Evolutionary conservation across 1,140 invertebrate genomes (phyloP).

Genomic region (Scaptomyza montana): DNA sequence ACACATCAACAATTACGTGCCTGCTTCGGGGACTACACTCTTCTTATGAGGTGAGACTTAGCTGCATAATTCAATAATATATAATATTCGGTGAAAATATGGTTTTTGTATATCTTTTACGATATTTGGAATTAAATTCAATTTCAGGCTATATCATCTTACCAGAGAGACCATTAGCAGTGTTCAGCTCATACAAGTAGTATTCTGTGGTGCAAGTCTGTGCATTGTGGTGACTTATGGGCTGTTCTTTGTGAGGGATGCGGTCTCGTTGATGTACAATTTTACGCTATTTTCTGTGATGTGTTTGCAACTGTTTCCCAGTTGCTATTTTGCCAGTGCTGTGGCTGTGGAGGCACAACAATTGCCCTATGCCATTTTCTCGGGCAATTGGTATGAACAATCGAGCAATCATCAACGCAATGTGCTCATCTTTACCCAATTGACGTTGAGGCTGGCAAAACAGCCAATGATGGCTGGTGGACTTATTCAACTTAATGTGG

Average conservation of each 20-base stretch:
- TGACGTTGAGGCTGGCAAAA: conserved; percentile 29
- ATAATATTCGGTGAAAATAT: too few relatives aligned
- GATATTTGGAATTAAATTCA: neutral
- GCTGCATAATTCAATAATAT: neutral
- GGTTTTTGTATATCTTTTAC: too few relatives aligned
- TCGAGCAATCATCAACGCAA: conserved; percentile 29
- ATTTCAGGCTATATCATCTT: conserved; percentile 41
- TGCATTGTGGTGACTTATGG: conserved; percentile 63
- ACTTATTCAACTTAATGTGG: conserved; percentile 57
- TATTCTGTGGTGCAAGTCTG: conserved; percentile 53
- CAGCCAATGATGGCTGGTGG: conserved; percentile 56
- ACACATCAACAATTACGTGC: conserved; percentile 16
- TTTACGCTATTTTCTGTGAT: conserved; percentile 40
- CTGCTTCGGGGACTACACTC: conserved; percentile 47
- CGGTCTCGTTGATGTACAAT: conserved; percentile 51
- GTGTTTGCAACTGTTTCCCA: conserved; percentile 65
- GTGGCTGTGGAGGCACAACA: conserved; percentile 46
- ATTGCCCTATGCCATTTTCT: conserved; percentile 68
- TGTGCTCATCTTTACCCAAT: conserved; percentile 52
- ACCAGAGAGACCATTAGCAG: conserved; percentile 36
- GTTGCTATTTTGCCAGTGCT: conserved; percentile 68
- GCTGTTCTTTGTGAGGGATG: conserved; percentile 56
- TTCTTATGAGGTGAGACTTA: conserved; percentile 49
- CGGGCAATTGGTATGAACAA: conserved; percentile 55
- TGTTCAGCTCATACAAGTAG: conserved; percentile 51